Evolutionary conservation across 2,888 invertebrate species (phyloP).

Genomic region (Orchestes rusci): DNA sequence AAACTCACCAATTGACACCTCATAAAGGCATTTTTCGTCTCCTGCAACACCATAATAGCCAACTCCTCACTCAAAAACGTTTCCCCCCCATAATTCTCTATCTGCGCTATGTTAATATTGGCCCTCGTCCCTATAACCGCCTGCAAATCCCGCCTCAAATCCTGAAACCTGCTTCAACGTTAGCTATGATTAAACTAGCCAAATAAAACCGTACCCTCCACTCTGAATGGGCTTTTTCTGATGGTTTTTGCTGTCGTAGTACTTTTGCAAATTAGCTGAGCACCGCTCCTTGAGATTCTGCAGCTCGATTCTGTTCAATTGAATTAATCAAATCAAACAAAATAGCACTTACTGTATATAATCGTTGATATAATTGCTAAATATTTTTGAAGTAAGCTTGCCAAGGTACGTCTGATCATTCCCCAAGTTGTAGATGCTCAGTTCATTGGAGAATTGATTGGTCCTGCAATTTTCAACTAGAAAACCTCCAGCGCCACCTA

Average conservation of each 20-base stretch:
- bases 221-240: constrained; percentile 88
- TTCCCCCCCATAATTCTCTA: constrained; percentile 95
- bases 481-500: no score
- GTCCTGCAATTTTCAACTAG: no score
- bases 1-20: constrained; percentile 71
- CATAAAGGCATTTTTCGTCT: constrained; percentile 83
- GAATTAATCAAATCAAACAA: constrained; percentile 10
- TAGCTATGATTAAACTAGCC: background rate
- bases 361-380: constrained; percentile 68
- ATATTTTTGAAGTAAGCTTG: constrained; percentile 74
- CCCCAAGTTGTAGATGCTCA: constrained; percentile 69
- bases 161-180: constrained; percentile 65
- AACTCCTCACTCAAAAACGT: constrained; percentile 94
- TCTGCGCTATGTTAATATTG: constrained; percentile 88
- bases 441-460: constrained; percentile 63
- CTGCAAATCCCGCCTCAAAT: constrained; percentile 86
- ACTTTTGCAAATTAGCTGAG: constrained; percentile 66
- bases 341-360: constrained; percentile 57
- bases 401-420: constrained; percentile 70
- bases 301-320: constrained; percentile 55
- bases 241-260: constrained; percentile 90
- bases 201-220: constrained; percentile 57
- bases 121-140: constrained; percentile 86
- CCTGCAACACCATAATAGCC: constrained; percentile 83
- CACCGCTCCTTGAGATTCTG: constrained; percentile 74